Evolutionary conservation across 2,888 invertebrate genomes (phyloP).

Genomic region (Apamea anceps): DNA sequence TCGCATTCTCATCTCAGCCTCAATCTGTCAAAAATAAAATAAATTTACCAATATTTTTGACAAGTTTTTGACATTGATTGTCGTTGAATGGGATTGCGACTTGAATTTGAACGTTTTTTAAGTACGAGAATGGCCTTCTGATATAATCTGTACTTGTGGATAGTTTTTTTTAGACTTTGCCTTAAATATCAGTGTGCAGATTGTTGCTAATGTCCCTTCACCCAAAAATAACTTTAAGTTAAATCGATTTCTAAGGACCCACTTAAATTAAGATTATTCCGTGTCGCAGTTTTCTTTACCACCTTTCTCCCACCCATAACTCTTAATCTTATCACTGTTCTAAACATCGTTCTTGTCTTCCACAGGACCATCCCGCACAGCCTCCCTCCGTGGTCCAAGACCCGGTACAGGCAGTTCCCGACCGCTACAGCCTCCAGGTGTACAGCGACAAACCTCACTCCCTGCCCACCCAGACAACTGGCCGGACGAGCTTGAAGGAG

Average conservation of each 20-base stretch:
- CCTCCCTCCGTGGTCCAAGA: conserved; percentile 84
- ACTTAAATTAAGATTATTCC: background rate
- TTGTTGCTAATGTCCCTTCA: background rate
- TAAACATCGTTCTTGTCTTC: background rate
- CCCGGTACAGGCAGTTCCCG: conserved; percentile 63
- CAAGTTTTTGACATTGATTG: no score
- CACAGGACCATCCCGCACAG: conserved; percentile 92
- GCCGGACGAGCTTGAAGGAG: conserved; percentile 88
- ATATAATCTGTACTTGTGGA: no score
- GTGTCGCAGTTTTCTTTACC: background rate
- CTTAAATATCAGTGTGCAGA: background rate
- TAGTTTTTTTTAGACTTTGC: no score
- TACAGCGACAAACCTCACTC: conserved; percentile 93
- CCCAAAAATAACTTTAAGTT: background rate
- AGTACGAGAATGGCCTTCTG: no score
- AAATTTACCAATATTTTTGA: no score
- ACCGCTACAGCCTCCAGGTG: conserved; percentile 77
- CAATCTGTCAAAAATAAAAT: no score
- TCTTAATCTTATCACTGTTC: background rate
- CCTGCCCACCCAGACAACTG: conserved; percentile 93
- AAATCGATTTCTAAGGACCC: background rate
- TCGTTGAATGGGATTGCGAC: no score
- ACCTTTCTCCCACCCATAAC: no score
- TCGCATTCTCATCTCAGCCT: no score
- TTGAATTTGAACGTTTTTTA: no score